Evolutionary conservation across 2,888 invertebrate genomes (phyloP).

Genomic region (Cryptocheilus praepositus): DNA sequence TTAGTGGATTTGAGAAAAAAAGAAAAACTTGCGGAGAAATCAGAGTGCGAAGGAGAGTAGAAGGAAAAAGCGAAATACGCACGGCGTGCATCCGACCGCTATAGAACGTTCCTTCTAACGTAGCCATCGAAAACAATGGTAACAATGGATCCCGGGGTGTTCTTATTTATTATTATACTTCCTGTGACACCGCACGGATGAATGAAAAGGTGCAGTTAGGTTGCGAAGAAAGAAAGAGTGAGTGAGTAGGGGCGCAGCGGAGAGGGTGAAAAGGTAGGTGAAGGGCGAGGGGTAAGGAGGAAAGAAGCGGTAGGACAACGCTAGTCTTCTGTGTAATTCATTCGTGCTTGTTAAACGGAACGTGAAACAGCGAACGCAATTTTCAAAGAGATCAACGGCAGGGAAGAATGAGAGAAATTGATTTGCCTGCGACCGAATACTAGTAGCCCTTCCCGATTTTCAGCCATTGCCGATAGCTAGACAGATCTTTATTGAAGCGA

Average conservation of each 20-base stretch:
- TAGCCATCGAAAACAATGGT: conserved; percentile 65
- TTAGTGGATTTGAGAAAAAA: neutral
- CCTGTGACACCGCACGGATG: conserved; percentile 26
- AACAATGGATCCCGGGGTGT: conserved; percentile 63
- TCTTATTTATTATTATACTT: conserved; percentile 66
- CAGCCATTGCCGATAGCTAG: too few species aligned
- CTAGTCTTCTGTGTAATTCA: conserved; percentile 4
- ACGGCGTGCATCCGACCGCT: conserved; percentile 62
- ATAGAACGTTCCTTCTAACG: conserved; percentile 56
- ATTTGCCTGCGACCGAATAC: too few species aligned
- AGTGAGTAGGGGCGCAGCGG: neutral
- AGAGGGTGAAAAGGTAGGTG: conserved; percentile 15
- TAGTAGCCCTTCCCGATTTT: too few species aligned
- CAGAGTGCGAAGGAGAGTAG: conserved; percentile 5
- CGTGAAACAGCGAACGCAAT: conserved; percentile 46
- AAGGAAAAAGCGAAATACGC: conserved; percentile 34
- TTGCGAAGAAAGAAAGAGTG: conserved; percentile 8
- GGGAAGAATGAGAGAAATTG: too few species aligned
- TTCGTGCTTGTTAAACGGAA: conserved; percentile 17
- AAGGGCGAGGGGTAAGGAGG: conserved; percentile 37
- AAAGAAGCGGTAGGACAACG: conserved; percentile 41
- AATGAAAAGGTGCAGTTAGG: conserved; percentile 26
- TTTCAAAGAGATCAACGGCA: conserved; percentile 15
- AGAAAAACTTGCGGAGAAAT: conserved; percentile 11
- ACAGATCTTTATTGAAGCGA: too few species aligned